Evolutionary conservation across 2,113 vertebrate genomes (phyloP).

Genomic region (Crotalus viridis): DNA sequence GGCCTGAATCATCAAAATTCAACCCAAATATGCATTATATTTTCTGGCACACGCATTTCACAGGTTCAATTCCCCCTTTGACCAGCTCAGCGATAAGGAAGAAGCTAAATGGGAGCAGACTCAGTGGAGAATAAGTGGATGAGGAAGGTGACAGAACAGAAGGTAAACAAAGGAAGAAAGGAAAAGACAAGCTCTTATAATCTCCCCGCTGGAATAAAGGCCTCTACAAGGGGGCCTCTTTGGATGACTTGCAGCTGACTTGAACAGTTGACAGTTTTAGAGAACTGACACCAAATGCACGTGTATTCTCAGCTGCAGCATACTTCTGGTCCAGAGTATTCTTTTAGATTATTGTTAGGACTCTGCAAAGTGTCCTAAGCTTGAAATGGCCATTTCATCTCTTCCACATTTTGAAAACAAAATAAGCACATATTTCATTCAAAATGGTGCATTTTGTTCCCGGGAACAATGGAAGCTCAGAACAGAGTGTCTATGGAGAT

Average conservation of each 20-base stretch:
- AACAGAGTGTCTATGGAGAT: too few relatives aligned
- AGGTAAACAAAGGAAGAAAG: not conserved
- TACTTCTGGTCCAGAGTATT: not conserved
- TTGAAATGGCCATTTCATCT: too few relatives aligned
- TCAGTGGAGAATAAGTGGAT: not conserved
- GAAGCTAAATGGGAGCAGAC: not conserved
- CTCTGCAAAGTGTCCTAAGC: too few relatives aligned
- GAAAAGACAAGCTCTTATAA: not conserved
- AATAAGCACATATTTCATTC: too few relatives aligned
- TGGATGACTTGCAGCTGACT: not conserved
- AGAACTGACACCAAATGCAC: not conserved
- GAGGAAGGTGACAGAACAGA: not conserved
- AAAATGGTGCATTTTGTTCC: too few relatives aligned
- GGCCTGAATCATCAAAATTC: constrained; percentile 22
- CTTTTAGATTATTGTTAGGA: not conserved
- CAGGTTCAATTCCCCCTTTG: not conserved
- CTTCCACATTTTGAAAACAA: too few relatives aligned
- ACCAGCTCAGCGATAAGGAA: not conserved
- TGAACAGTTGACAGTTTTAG: not conserved
- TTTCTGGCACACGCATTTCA: constrained; percentile 2
- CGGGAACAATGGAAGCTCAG: too few relatives aligned
- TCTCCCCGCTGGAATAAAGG: not conserved
- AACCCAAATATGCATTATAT: constrained; percentile 30
- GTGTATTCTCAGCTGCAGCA: not conserved
- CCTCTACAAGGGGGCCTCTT: not conserved